Base-by-base conservation (phyloP, 2,888 invertebrate species). In the Eupeodes luniger region DNA sequence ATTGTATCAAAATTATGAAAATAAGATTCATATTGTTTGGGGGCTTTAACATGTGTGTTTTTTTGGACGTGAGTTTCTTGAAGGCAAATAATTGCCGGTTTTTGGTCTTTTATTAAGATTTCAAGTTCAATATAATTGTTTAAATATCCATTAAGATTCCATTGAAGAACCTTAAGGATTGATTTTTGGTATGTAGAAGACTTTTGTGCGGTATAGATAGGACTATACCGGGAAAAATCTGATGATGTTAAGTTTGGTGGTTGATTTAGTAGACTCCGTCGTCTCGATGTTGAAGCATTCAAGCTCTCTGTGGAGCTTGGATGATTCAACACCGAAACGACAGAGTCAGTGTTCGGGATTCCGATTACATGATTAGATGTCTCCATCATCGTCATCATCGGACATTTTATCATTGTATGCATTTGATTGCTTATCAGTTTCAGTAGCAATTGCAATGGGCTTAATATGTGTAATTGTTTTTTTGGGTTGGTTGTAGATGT, bases 251-350 rank as follows among this genome's bases (percentile, higher is more conserved):
- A n/a, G n/a, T 53, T 53, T 53, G 14, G 2, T 53, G 53, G 53
- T 53, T 4, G n/a, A 53, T 53, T 53, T 53, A 6, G n/a, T n/a
- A 53, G 53, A 53, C 53, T n/a, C 53, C 14, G 53, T 53, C n/a
- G 53, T 5, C 53, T 14, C 53, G n/a, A 53, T 14, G 53, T 14
- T 53, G 53, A 53, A n/a, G 53, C 53, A n/a, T 53, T 6, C 53
- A 53, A 53, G 53, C 53, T 53, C 53, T n/a, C n/a, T 53, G 53
- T 14, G 53, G n/a, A 53, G 53, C 53, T 53, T n/a, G 53, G n/a
- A 53, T 53, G 53, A n/a, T n/a, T 53, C 53, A 53, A 53, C 53
- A n/a, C n/a, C n/a, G 53, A 53, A n/a, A 53, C 53, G 53, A 53
- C 53, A 53, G 53, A 53, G 53, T 53, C 53, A 53, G 14, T 53